Conservation (phyloP, 2,888 invertebrate genomes). For the Adela reaumurella region DNA sequence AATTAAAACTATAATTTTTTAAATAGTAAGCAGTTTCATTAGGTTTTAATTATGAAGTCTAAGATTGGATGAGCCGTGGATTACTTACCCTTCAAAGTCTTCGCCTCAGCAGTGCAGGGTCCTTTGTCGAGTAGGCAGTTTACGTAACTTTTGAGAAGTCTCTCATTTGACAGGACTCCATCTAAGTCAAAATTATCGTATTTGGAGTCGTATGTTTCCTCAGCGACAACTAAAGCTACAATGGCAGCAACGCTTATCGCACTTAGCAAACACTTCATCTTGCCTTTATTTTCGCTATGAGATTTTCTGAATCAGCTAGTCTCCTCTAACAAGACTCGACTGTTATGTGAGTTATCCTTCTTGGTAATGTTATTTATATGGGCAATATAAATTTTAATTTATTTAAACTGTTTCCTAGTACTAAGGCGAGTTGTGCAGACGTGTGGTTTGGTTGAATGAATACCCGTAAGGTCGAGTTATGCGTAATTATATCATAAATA, state of each 20-base stretch:
- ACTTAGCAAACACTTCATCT: slow-evolving; percentile 2
- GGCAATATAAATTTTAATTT: not conserved
- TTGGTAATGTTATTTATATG: not conserved
- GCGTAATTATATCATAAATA: too few species aligned
- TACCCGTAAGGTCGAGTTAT: too few species aligned
- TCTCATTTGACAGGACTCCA: slow-evolving; percentile 62
- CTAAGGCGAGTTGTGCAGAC: too few species aligned
- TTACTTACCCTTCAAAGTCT: slow-evolving; percentile 67
- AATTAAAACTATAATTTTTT: too few species aligned
- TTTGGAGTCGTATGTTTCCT: slow-evolving; percentile 55
- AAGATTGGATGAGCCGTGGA: too few species aligned
- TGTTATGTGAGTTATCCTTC: not conserved
- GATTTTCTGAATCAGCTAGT: too few species aligned
- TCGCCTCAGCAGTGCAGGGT: slow-evolving; percentile 68
- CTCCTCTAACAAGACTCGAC: not conserved
- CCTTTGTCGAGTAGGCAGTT: slow-evolving; percentile 65
- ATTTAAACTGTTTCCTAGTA: not conserved
- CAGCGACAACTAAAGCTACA: slow-evolving; percentile 21
- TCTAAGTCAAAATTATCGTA: slow-evolving; percentile 66
- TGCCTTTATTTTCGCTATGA: not conserved
- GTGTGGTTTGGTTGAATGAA: too few species aligned
- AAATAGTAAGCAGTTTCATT: too few species aligned
- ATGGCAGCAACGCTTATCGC: slow-evolving; percentile 16
- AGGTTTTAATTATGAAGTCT: too few species aligned
- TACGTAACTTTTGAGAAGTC: slow-evolving; percentile 63